Base-by-base conservation (phyloP, 2,888 invertebrate genomes). In the Rambutsinella grinnellia region DNA sequence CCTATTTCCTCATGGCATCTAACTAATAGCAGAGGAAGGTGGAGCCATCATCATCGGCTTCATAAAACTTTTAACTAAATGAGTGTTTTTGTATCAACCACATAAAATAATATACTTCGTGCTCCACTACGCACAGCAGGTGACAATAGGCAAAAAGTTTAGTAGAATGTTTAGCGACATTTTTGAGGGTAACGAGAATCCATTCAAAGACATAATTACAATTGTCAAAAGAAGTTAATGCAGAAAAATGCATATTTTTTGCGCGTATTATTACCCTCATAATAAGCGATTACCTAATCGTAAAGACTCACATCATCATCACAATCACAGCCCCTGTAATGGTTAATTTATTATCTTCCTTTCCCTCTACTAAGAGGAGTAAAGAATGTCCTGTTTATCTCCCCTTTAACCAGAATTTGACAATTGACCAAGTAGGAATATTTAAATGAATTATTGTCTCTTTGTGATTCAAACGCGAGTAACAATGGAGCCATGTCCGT, bases 51-150 rank as follows among this genome's bases (percentile, higher is more conserved):
- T 60, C 56, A 60, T 65, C 56, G 66, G 51, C 47, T 24, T 49
- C 13, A 54, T 21, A 54, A n/a, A 56, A 53, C 53, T 54, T 58
- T 21, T 27, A 36, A 47, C 60, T 61, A 56, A 3, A 67, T 27
- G 15, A 44, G n/a, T 44, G 28, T 15, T 58, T 26, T 23, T 61
- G 23, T 54, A 57, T 26, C 56, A 57, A 57, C n/a, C n/a, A n/a
- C n/a, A n/a, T n/a, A 71, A 57, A 49, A 62, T 36, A 62, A 61
- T 63, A 51, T 69, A 69, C 44, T n/a, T n/a, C n/a, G n/a, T n/a
- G 69, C 76, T 69, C 63, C 63, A 76, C 68, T 72, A 72, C 63
- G 6, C 68, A 28, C 76, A 76, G 76, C 76, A 63, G 76, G 76
- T 76, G 76, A 65, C 76, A 76, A 58, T 54, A 26, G 46, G 24